phyloP scores from a whole-genome alignment of 2,113 vertebrate species.

The Alligator mississippiensis region DNA sequence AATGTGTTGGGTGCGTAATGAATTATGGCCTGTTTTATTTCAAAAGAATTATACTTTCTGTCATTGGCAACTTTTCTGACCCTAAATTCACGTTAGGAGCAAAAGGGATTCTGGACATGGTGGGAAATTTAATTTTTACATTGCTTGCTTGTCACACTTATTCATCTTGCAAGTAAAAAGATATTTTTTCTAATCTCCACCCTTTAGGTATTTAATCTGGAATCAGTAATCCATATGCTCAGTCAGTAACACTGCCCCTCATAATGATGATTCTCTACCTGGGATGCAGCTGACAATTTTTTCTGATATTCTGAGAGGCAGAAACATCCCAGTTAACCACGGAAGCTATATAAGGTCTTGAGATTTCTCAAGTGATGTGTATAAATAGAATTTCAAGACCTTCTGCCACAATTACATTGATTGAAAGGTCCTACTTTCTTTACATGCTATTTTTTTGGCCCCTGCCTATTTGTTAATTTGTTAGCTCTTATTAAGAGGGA shows the following conservation, averaged over 20 bases:
- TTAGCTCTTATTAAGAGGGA: background rate
- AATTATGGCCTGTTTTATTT: background rate
- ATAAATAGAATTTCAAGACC: background rate
- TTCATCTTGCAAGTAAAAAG: background rate
- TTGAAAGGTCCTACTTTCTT: background rate
- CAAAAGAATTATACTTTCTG: background rate
- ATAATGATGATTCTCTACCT: background rate
- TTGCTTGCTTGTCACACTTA: background rate
- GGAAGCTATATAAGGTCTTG: background rate
- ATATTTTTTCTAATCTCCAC: background rate
- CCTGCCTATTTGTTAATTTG: background rate
- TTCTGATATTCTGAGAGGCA: background rate
- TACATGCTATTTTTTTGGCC: background rate
- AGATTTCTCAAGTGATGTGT: background rate
- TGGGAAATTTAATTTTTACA: background rate
- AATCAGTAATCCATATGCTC: background rate
- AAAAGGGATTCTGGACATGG: background rate
- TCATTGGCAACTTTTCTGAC: rapidly evolving
- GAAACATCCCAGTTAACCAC: background rate
- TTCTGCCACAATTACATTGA: background rate
- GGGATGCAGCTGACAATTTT: background rate
- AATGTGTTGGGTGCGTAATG: background rate
- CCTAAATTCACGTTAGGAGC: too few species aligned
- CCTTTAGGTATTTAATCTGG: background rate
- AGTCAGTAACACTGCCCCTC: background rate